These are phyloP conservation scores for Bos javanicus DNA, from an alignment of 2,113 vertebrate species.

Conservation along the genomic window DNA sequence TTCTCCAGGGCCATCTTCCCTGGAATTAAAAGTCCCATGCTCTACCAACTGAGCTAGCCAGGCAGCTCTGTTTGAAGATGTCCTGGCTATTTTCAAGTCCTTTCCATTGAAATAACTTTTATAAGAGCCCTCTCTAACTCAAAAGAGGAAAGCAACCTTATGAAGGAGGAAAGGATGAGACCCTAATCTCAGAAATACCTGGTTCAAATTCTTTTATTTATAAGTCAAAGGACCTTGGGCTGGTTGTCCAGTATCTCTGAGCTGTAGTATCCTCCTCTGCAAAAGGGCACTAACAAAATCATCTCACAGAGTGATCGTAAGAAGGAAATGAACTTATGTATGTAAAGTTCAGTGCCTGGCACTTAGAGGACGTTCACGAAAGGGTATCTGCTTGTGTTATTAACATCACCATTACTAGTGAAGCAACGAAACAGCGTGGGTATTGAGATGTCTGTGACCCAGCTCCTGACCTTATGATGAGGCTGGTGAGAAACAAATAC, in stretches of 20 bases:
- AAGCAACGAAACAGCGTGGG: background rate
- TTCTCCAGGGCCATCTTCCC: background rate
- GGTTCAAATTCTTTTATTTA: background rate
- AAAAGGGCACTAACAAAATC: background rate
- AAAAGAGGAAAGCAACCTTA: background rate
- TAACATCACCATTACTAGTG: background rate
- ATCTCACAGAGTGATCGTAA: background rate
- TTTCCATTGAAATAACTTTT: background rate
- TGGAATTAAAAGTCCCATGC: background rate
- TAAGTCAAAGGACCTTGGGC: background rate
- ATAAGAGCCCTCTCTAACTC: background rate
- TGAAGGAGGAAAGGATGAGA: background rate
- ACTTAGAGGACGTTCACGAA: background rate
- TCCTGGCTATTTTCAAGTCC: background rate
- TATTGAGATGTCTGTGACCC: background rate
- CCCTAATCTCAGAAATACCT: background rate
- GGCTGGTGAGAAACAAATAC: background rate
- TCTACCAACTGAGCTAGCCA: background rate
- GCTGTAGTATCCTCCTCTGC: background rate
- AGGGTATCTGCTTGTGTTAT: fast-evolving
- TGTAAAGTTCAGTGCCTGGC: background rate
- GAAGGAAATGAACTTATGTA: background rate
- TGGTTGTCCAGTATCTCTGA: background rate
- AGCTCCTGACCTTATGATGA: background rate
- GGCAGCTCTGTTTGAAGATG: background rate